Base-by-base conservation (phyloP, 2,888 invertebrate species). In the Strigamia transsilvanica region DNA sequence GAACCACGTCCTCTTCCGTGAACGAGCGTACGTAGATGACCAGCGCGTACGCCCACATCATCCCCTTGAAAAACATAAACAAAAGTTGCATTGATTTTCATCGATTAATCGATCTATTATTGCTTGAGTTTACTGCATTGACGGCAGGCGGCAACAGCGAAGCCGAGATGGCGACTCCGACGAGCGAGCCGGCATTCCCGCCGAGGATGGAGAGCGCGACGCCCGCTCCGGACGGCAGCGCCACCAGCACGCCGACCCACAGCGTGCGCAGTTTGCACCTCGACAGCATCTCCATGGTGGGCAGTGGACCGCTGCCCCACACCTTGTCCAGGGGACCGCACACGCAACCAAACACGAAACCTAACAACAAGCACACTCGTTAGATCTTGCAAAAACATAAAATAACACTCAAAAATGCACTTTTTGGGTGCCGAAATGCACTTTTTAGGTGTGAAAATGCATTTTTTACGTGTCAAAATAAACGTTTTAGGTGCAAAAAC, bases 111-210 rank as follows among this genome's bases (percentile, higher is more conserved):
- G 9, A 21, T 66, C n/a, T 9, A 9, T n/a, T 23, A 13, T 66
- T 9, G 23, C 66, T 66, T 66, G 9, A 13, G 15, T 83, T 84
- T 85, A 89, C 95, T 83, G 93, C 92, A 88, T 94, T 94, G 0
- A 94, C 94, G 81, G 94, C 93, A 3, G 94, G 94, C 0, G 94
- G 94, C 82, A 94, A 88, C 18, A 94, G 87, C 0, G 94, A 94
- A 0, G 94, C 94, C 0, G 94, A 94, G 85, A 94, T 94, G 5
- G 94, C 94, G 6, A 94, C 94, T 5, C 94, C 94, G 0, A 94
- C 94, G 9, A 94, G 88, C 0, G 94, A 94, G 0, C 93, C 93
- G 5, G 93, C 91, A 87, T 94, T 93, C 82, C 93, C 93, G 46
- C 94, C 93, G n/a, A 94, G 88, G 13, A 94, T 91, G 1, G 93